phyloP scores from a whole-genome alignment of 2,888 invertebrate species.

The Sussaba pulchella region DNA sequence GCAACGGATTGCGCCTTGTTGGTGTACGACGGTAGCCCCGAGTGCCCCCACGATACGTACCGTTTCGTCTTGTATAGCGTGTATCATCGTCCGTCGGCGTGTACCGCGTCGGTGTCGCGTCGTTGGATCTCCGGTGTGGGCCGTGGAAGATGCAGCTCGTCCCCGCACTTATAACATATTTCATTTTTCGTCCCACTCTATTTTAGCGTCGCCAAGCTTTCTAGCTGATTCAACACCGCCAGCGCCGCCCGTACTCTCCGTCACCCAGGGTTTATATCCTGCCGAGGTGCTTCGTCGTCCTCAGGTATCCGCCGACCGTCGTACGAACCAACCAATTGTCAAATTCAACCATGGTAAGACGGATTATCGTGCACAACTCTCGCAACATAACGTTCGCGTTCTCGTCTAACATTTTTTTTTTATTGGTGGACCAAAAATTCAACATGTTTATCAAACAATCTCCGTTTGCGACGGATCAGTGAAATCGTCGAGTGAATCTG shows the following conservation, averaged over 20 bases:
- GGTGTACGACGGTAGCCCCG: constrained; percentile 9
- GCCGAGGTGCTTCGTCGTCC: constrained; percentile 76
- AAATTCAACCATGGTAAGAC: constrained; percentile 79
- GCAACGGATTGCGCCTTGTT: constrained; percentile 61
- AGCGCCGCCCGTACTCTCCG: constrained; percentile 41
- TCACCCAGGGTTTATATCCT: constrained; percentile 79
- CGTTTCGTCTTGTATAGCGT: constrained; percentile 41
- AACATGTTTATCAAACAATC: neutral
- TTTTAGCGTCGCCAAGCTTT: constrained; percentile 80
- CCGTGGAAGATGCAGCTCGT: constrained; percentile 53
- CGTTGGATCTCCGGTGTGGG: constrained; percentile 4
- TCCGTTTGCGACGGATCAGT: constrained; percentile 9
- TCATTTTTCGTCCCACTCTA: constrained; percentile 83
- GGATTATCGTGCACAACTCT: neutral
- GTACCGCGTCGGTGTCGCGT: constrained; percentile 41
- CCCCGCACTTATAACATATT: constrained; percentile 83
- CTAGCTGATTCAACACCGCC: constrained; percentile 82
- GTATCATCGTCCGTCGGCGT: constrained; percentile 10
- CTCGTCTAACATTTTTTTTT: neutral
- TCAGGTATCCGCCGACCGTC: constrained; percentile 81
- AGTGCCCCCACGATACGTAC: too few species aligned
- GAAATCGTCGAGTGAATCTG: constrained; percentile 6
- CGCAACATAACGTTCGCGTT: neutral
- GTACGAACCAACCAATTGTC: constrained; percentile 73
- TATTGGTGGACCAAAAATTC: constrained; percentile 1